Conservation (phyloP, 2,888 invertebrate genomes). For the Catocala fraxini region DNA sequence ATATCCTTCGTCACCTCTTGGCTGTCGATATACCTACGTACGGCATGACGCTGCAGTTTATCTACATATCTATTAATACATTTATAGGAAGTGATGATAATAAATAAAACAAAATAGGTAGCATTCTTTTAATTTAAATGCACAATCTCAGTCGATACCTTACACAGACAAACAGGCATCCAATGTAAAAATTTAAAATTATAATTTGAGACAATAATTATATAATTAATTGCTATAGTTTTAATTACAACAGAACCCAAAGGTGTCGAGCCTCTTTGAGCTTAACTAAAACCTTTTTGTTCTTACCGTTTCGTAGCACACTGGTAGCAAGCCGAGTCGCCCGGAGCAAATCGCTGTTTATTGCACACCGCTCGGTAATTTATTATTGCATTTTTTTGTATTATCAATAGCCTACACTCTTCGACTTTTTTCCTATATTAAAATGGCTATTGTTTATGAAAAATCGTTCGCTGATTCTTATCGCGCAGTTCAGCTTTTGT, state of each 20-base stretch:
- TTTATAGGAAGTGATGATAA: too few species aligned
- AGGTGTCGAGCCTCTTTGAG: background rate
- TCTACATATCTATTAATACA: too few species aligned
- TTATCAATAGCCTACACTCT: slow-evolving; percentile 85
- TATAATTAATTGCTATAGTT: background rate
- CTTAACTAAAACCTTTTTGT: slow-evolving; percentile 51
- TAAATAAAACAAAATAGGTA: too few species aligned
- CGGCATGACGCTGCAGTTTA: too few species aligned
- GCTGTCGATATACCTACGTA: too few species aligned
- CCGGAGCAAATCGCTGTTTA: slow-evolving; percentile 85
- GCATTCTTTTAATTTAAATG: too few species aligned
- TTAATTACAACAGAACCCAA: slow-evolving; percentile 35
- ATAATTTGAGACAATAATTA: too few species aligned
- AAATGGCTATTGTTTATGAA: slow-evolving; percentile 87
- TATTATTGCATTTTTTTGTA: slow-evolving; percentile 86
- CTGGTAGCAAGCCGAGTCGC: slow-evolving; percentile 84
- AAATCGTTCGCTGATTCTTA: slow-evolving; percentile 80
- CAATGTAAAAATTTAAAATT: too few species aligned
- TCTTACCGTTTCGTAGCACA: slow-evolving; percentile 63
- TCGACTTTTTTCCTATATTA: slow-evolving; percentile 82
- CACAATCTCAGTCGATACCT: too few species aligned
- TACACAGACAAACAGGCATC: too few species aligned
- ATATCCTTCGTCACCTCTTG: too few species aligned
- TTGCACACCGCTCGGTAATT: slow-evolving; percentile 84
- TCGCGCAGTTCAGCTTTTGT: slow-evolving; percentile 65